Conservation (phyloP, 2,797 vertebrate genomes). For the Halcyon chelicuti region DNA sequence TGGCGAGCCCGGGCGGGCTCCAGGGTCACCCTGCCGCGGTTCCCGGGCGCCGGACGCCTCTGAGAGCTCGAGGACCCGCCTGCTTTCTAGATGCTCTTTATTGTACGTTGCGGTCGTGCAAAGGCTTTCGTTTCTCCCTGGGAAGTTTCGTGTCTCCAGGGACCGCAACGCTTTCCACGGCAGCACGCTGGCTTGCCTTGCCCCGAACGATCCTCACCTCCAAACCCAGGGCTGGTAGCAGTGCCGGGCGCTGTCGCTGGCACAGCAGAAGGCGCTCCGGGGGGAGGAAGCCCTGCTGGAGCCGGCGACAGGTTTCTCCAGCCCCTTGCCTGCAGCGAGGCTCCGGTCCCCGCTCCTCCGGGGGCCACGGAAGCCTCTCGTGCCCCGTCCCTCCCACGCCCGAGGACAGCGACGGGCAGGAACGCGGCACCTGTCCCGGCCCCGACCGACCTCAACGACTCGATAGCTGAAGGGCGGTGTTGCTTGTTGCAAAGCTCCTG, state of each 20-base stretch:
- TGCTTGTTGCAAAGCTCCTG: fast-evolving
- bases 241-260: not conserved
- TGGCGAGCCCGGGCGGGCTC: not conserved
- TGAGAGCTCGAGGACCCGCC: not conserved
- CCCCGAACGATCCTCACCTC: not conserved
- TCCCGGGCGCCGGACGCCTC: not conserved
- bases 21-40: not conserved
- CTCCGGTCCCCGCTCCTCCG: not conserved
- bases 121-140: not conserved
- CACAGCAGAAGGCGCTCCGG: not conserved
- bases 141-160: not conserved
- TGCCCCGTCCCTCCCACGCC: not conserved
- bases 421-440: not conserved
- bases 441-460: fast-evolving
- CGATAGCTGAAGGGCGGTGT: fast-evolving
- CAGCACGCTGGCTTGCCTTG: not conserved
- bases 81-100: not conserved
- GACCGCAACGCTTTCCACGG: not conserved
- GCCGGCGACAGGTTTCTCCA: not conserved
- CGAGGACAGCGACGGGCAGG: not conserved
- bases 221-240: not conserved
- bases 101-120: not conserved
- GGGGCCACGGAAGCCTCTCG: not conserved
- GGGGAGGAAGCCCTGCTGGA: not conserved
- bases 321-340: not conserved